Percentiles rank a stretch among this genome's conserved stretches.
Conservation (phyloP, 2,888 invertebrate species). For the Spilosoma lubricipeda region DNA sequence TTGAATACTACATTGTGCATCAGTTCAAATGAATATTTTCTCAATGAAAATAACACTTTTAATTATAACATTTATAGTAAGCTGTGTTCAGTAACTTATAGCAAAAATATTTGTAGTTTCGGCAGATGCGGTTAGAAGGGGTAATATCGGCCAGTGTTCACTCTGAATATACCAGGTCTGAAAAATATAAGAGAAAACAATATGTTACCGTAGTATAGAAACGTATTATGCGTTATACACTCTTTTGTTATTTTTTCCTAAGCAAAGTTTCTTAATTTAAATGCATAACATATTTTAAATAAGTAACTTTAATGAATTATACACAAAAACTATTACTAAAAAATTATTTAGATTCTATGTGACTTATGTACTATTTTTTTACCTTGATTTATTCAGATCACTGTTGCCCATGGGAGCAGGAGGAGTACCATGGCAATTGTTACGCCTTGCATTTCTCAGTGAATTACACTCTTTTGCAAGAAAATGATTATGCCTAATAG, state of each 20-base stretch:
- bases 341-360: neutral
- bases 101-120: neutral
- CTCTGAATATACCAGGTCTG: constrained; percentile 70
- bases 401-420: neutral
- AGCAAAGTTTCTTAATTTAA: neutral
- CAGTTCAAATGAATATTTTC: neutral
- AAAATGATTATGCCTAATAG: constrained; percentile 64
- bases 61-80: neutral
- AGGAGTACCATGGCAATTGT: neutral
- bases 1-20: neutral
- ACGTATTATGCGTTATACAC: neutral
- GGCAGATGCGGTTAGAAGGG: constrained; percentile 41
- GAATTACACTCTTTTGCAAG: constrained; percentile 61
- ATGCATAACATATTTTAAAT: neutral
- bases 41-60: neutral
- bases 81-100: neutral
- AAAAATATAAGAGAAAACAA: constrained; percentile 29
- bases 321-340: neutral
- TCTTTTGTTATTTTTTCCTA: neutral
- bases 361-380: neutral
- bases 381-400: constrained; percentile 1
- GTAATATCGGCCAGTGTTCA: constrained; percentile 61
- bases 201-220: neutral
- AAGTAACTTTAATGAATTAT: neutral
- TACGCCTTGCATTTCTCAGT: neutral